Conservation (phyloP, 2,888 invertebrate genomes). For the Galeruca laticollis region DNA sequence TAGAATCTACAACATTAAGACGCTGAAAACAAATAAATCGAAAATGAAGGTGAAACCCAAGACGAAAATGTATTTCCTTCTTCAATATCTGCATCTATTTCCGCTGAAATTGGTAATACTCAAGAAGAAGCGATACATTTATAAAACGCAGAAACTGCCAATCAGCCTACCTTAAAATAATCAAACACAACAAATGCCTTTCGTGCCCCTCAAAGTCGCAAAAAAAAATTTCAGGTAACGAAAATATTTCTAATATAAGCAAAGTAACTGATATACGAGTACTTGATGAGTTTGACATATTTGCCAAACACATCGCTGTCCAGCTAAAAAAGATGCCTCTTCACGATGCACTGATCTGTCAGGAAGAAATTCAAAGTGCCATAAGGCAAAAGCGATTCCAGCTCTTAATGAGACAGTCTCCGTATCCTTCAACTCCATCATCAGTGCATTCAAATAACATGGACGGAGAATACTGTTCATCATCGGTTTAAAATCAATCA, state of each 20-base stretch:
- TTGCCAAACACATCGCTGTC: too few species aligned
- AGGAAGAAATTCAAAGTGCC: conserved; percentile 38
- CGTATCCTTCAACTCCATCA: background rate
- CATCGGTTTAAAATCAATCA: background rate
- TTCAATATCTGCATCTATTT: too few species aligned
- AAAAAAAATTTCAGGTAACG: conserved; percentile 40
- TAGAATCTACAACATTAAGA: background rate
- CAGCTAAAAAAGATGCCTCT: conserved; percentile 38
- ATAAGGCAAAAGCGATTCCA: conserved; percentile 27
- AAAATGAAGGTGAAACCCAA: too few species aligned
- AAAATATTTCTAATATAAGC: conserved; percentile 43
- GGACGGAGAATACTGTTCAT: background rate
- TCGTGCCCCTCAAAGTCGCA: conserved; percentile 39
- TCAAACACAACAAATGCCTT: conserved; percentile 36
- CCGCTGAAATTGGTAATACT: too few species aligned
- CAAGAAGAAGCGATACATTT: too few species aligned
- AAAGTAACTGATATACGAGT: conserved; percentile 41
- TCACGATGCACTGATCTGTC: conserved; percentile 39
- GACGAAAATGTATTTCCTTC: too few species aligned
- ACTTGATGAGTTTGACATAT: too few species aligned
- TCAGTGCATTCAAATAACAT: background rate
- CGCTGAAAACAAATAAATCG: background rate
- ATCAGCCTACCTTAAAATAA: too few species aligned
- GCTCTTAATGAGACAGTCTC: background rate
- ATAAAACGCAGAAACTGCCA: too few species aligned